Percentiles rank a stretch among this genome's conserved stretches.
These are phyloP conservation scores for Drosophila nannoptera DNA, from an alignment of 1,140 invertebrate genomes.

Conservation along the genomic window DNA sequence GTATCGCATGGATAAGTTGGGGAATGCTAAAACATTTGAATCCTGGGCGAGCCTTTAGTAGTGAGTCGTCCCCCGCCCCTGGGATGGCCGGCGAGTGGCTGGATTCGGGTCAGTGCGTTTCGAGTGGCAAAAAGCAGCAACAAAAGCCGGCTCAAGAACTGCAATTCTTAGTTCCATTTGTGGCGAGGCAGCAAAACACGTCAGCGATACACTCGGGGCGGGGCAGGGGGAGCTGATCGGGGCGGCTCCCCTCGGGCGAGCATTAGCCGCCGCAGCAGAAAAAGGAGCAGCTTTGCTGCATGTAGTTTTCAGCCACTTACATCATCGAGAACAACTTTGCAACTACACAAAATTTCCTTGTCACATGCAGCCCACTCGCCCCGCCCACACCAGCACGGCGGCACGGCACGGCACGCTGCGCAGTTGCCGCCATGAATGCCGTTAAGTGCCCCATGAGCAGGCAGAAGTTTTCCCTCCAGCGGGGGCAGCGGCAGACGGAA, in stretches of 20 bases:
- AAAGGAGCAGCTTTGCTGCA: conserved; percentile 6
- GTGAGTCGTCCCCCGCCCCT: too few relatives aligned
- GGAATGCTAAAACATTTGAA: too few relatives aligned
- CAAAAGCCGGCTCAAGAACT: conserved; percentile 22
- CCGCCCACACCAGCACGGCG: conserved; percentile 4
- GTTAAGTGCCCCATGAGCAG: conserved; percentile 53
- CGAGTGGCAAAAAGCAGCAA: conserved; percentile 2
- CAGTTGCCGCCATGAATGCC: conserved; percentile 47
- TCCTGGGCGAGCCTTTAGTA: too few relatives aligned
- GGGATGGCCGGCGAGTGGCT: too few relatives aligned
- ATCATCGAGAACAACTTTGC: conserved; percentile 63
- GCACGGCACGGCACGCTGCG: too few relatives aligned
- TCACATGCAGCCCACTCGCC: conserved; percentile 25
- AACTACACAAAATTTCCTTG: conserved; percentile 52
- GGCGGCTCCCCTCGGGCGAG: too few relatives aligned
- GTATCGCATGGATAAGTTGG: too few relatives aligned
- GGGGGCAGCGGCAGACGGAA: conserved; percentile 5
- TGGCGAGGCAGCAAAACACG: conserved; percentile 41
- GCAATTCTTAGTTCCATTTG: conserved; percentile 19
- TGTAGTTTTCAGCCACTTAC: conserved; percentile 55
- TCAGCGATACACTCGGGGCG: conserved; percentile 51
- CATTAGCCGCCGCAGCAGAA: too few relatives aligned
- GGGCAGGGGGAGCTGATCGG: too few relatives aligned
- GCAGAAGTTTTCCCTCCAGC: conserved; percentile 48
- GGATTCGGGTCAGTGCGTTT: conserved; percentile 49